Evolutionary conservation across 1,140 invertebrate genomes (phyloP), one percentile per base, ranked within the genome.

Genomic region (Lepidurus arcticus): DNA sequence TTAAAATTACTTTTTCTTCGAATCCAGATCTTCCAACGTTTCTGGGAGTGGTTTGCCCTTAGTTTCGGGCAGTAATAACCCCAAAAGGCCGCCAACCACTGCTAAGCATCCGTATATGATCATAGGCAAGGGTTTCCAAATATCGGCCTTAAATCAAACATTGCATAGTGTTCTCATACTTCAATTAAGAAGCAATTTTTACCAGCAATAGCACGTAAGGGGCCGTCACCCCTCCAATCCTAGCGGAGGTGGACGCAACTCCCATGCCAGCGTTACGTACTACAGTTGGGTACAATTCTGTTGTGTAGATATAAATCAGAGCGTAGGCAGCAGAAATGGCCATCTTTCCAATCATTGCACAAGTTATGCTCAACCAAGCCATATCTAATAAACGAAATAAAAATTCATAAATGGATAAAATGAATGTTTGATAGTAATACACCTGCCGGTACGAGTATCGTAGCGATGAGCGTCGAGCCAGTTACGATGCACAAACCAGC

Each of bases 281-380:
- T 7, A 74, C 13, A 0, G 80, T 80, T 9, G 80, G 80, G 21
- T 76, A 80, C 34, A 80, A 45, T 53, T 80, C 80, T 21, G 77
- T n/a, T 9, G 80, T 79, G 47, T 80, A 80, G 2, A 45, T 53
- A 79, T 86, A 87, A 11, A 85, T 81, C 1, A 85, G 81, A 75
- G 83, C 83, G 79, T 85, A 87, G 0, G 84, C 81, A 10, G 83
- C 83, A 8, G 84, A 84, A 74, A 86, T 83, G 77, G 82, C 83
- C 80, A 86, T 85, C 78, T 86, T 86, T 16, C 86, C 86, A 42
- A 83, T 74, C 34, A 87, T 84, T 83, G n/a, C n/a, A n/a, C n/a
- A n/a, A n/a, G n/a, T n/a, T n/a, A n/a, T n/a, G n/a, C n/a, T n/a
- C n/a, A n/a, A n/a, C n/a, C n/a, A n/a, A n/a, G n/a, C n/a, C n/a